Base-by-base conservation (phyloP, 2,113 vertebrate genomes). In the Lamprologus lemairii region DNA sequence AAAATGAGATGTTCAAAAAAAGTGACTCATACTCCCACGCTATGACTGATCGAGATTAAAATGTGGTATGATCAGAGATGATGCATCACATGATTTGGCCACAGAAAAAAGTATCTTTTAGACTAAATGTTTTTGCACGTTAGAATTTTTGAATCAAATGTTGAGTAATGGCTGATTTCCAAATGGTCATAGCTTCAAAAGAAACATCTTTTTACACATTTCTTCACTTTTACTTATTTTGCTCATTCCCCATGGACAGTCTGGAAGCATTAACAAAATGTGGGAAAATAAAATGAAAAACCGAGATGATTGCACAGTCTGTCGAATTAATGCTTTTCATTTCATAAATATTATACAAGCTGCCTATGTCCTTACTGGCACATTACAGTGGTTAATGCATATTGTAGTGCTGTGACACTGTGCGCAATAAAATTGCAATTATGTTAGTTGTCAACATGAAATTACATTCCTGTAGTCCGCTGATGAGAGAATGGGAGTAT, bases 291-390 rank as follows among this genome's bases (percentile, higher is more conserved):
- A 90, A 89, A 91, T 84, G 51, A 87, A 88, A 92, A 90, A 81
- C 17, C 55, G 53, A 57, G 73, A 84, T 86, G 88, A 89, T 68
- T 82, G 85, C 82, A 89, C 84, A 57, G 86, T 83, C 84, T 68
- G 78, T 83, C 85, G 89, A 92, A 90, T 91, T 86, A 92, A 92
- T 92, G 91, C 82, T 86, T 89, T 79, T 86, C 81, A 63, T 89
- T 87, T 80, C 78, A 82, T 86, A 84, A 87, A 85, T 86, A 90
- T 58, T 73, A 89, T 71, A 89, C 82, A 33, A 79, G 81, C 40
- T 45, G 83, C 55, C 65, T 28, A 33, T 78, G 35, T 88, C 81
- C 54, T 68, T 63, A 85, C 84, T 84, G 57, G 73, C 82, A n/a
- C 81, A 71, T 89, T 84, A 80, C 83, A 82, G 45, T 26, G 83